Base-by-base conservation (phyloP, 2,113 vertebrate genomes). In the Cettia cetti region DNA sequence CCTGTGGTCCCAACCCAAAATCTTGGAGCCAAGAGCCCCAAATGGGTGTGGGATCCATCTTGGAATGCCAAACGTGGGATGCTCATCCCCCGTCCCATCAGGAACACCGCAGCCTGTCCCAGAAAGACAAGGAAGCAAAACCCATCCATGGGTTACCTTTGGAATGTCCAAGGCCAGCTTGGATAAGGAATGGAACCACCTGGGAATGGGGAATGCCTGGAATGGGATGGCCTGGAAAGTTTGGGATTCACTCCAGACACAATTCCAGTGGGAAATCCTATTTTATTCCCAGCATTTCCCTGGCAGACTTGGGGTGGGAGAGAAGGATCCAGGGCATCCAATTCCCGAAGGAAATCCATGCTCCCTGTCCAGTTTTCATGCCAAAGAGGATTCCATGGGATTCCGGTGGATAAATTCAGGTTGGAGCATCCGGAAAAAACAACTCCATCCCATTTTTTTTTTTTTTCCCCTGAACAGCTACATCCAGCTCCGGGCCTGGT, bases 21-120 rank as follows among this genome's bases (percentile, higher is more conserved):
- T n/a, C 37, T 9, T 18, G 31, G 60, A 63, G 42, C 61, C 35
- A 2, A 23, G 45, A 70, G 19, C 31, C 54, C 40, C 56, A 6
- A 2, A 22, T 3, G 30, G 74, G 11, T 2, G 56, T 1, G 11
- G 3, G 59, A 64, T 40, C 65, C 42, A 1, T 44, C 31, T 1
- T 8, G 83, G 71, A 68, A 86, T 68, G 16, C 37, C 31, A 33
- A 3, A 27, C 0, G 0, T 9, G n/a, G 37, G 26, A 59, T 15
- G 26, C 5, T 14, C 31, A 17, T 35, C 10, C 24, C 24, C 42
- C 10, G 12, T 42, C 54, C 49, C 27, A 0, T 35, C 1, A 0
- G 60, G 66, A 28, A 21, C 2, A 10, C 21, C 1, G 0, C 54
- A 4, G 9, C 6, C 15, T 14, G 5, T 16, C 49, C 39, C 83